These are phyloP conservation scores for Caenorhabditis latens DNA, from an alignment of 1,140 invertebrate genomes.

Conservation along the genomic window DNA sequence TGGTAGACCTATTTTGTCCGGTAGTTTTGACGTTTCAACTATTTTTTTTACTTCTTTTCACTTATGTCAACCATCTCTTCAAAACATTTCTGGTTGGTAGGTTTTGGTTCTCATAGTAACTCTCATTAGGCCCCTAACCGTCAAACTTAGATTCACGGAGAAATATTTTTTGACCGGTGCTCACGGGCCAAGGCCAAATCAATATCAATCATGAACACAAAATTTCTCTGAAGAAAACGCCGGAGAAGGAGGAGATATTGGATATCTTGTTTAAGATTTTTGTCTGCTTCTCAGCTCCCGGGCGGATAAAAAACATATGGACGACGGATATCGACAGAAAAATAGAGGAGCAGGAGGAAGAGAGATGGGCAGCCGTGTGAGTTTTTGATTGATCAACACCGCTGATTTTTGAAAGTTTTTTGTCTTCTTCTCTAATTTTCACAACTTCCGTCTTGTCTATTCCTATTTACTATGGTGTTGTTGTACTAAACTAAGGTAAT, in stretches of 20 bases:
- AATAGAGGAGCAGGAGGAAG: neutral
- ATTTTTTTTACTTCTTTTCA: neutral
- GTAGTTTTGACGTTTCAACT: neutral
- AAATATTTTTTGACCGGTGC: too few relatives aligned
- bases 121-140: too few relatives aligned
- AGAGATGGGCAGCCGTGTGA: slow-evolving; percentile 31
- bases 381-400: slow-evolving; percentile 38
- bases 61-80: neutral
- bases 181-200: too few relatives aligned
- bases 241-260: slow-evolving; percentile 24
- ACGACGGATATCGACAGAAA: slow-evolving; percentile 32
- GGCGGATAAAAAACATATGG: slow-evolving; percentile 52
- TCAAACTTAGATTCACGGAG: too few relatives aligned
- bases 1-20: slow-evolving; percentile 48
- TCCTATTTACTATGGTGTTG: too few relatives aligned
- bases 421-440: neutral
- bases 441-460: too few relatives aligned
- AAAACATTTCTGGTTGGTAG: too few relatives aligned
- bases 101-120: too few relatives aligned
- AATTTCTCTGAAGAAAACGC: neutral
- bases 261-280: slow-evolving; percentile 59
- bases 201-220: too few relatives aligned
- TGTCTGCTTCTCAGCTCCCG: slow-evolving; percentile 37
- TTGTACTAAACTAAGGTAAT: too few relatives aligned
- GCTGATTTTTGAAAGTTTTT: slow-evolving; percentile 2